Evolutionary conservation across 2,888 invertebrate genomes (phyloP).

Genomic region (Sminthurinus aureus): DNA sequence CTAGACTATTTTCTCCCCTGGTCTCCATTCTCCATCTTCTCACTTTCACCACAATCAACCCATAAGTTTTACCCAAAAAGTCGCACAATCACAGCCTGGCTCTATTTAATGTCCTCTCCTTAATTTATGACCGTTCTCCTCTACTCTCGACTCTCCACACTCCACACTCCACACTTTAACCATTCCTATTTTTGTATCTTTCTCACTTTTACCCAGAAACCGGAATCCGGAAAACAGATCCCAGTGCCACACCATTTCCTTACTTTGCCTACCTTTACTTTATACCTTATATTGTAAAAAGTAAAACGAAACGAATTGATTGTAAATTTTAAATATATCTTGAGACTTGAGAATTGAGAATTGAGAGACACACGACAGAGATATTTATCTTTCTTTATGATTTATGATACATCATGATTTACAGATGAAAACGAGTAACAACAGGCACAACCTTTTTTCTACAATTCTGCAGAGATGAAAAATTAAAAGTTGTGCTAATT

Average conservation of each 20-base stretch:
- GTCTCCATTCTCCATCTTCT: not conserved
- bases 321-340: too few species aligned
- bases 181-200: not conserved
- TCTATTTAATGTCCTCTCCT: not conserved
- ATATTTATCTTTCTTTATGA: too few species aligned
- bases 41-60: not conserved
- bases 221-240: not conserved
- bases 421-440: too few species aligned
- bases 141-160: not conserved
- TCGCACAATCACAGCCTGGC: not conserved
- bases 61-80: not conserved
- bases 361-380: too few species aligned
- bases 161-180: not conserved
- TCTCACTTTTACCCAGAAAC: not conserved
- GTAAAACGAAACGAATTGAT: too few species aligned
- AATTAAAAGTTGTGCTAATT: too few species aligned
- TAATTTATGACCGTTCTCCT: slow-evolving; percentile 3
- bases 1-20: not conserved
- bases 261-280: too few species aligned
- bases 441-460: too few species aligned
- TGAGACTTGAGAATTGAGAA: too few species aligned
- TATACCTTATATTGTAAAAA: too few species aligned
- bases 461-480: too few species aligned
- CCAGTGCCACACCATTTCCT: not conserved
- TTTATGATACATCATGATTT: too few species aligned